phyloP scores from a whole-genome alignment of 2,113 vertebrate species.

The Apodemus speciosus region DNA sequence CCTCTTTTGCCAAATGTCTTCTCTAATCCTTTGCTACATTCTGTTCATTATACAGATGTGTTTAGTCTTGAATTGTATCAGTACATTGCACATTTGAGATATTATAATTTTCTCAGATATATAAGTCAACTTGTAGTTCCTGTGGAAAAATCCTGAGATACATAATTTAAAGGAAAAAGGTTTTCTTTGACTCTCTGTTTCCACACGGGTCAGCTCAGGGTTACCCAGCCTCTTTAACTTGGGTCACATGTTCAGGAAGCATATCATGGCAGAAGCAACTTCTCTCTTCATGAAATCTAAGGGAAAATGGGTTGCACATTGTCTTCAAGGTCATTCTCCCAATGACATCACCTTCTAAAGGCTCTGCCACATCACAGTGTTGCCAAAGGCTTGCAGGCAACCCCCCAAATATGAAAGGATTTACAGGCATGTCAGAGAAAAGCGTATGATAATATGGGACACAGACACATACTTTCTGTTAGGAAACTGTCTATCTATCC shows the following conservation, averaged over 20 bases:
- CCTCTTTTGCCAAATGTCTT: not conserved
- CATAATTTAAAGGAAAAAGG: not conserved
- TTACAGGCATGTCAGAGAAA: not conserved
- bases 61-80: not conserved
- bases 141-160: not conserved
- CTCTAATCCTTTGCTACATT: not conserved
- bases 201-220: not conserved
- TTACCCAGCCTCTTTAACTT: no score
- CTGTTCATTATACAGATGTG: not conserved
- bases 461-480: not conserved
- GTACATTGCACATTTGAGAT: not conserved
- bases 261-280: not conserved
- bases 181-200: not conserved
- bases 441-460: not conserved
- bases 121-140: not conserved
- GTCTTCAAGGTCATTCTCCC: not conserved
- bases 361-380: not conserved
- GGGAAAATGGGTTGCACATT: not conserved
- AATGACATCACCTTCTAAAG: not conserved
- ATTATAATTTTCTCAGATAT: not conserved
- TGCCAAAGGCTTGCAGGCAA: not conserved
- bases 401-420: rapidly evolving
- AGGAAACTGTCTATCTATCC: no score
- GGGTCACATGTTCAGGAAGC: no score
- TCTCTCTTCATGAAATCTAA: not conserved